Percentiles rank a stretch among this genome's conserved stretches.
Conservation (phyloP, 2,113 vertebrate species). For the Chloropsis hardwickii region DNA sequence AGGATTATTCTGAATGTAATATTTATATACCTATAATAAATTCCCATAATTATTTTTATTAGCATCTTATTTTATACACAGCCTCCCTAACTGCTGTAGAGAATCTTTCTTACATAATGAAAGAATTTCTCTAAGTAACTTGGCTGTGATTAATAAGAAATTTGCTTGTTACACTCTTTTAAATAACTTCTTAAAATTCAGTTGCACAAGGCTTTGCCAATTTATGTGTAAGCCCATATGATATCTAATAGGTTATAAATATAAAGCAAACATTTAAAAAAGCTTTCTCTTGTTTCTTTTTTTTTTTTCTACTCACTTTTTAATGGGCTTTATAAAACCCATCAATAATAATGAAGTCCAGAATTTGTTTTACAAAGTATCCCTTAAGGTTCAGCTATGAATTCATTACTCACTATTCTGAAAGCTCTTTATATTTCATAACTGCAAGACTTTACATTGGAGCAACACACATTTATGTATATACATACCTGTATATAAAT, state of each 20-base stretch:
- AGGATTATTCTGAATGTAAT: not conserved
- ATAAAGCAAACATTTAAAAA: not conserved
- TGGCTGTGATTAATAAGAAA: not conserved
- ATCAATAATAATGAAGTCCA: not conserved
- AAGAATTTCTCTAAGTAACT: not conserved
- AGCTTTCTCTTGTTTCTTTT: not conserved
- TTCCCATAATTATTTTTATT: not conserved
- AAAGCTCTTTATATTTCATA: not conserved
- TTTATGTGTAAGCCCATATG: not conserved
- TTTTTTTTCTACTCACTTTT: not conserved
- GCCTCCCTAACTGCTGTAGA: not conserved
- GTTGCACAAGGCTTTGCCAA: not conserved
- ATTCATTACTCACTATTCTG: not conserved
- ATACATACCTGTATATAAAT: not conserved
- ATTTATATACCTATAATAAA: not conserved
- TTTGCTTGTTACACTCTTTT: not conserved
- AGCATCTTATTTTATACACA: not conserved
- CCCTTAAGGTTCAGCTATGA: not conserved
- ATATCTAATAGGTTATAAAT: not conserved
- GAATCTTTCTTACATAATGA: not conserved
- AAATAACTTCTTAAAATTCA: not conserved
- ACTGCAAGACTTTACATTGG: not conserved
- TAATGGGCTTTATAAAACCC: not conserved
- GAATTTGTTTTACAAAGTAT: not conserved
- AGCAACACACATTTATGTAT: not conserved